Percentiles rank a stretch among this genome's conserved stretches.
These are phyloP conservation scores for Sisyra terminalis DNA, from an alignment of 2,888 invertebrate species.

Conservation along the genomic window DNA sequence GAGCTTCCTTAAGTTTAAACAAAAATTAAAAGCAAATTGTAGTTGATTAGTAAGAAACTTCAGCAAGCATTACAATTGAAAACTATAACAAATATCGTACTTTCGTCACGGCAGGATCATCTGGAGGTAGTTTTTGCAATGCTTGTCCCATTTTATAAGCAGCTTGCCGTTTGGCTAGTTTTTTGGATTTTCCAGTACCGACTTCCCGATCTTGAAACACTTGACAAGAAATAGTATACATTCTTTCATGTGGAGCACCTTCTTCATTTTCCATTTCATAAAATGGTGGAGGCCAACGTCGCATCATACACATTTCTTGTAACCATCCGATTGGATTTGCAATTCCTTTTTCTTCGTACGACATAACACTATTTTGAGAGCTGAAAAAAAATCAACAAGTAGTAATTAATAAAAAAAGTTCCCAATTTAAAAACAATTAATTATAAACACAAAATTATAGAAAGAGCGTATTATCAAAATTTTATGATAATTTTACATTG, in stretches of 20 bases:
- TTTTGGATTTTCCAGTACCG: constrained; percentile 88
- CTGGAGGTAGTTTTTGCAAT: constrained; percentile 60
- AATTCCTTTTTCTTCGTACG: constrained; percentile 64
- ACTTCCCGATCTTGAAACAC: constrained; percentile 72
- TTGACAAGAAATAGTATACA: constrained; percentile 84
- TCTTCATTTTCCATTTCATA: constrained; percentile 82
- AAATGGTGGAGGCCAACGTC: constrained; percentile 86
- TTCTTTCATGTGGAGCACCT: constrained; percentile 82
- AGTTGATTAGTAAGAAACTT: too few relatives aligned
- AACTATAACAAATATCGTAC: background rate
- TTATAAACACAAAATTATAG: too few relatives aligned
- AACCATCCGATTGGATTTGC: constrained; percentile 93
- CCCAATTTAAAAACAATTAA: too few relatives aligned
- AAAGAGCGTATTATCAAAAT: too few relatives aligned
- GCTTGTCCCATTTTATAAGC: constrained; percentile 88
- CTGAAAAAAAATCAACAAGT: constrained; percentile 15
- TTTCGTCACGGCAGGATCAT: constrained; percentile 39
- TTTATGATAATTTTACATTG: too few relatives aligned
- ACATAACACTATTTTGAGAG: constrained; percentile 33
- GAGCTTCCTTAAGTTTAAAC: too few relatives aligned
- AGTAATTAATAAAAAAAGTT: too few relatives aligned
- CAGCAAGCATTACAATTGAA: too few relatives aligned
- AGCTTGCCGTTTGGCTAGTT: constrained; percentile 89
- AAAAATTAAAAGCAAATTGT: too few relatives aligned
- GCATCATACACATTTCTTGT: constrained; percentile 91